Percentiles rank a stretch among this genome's conserved stretches.
phyloP scores from a whole-genome alignment of 2,113 vertebrate genomes.

The Cryptomyrus ogoouensis region DNA sequence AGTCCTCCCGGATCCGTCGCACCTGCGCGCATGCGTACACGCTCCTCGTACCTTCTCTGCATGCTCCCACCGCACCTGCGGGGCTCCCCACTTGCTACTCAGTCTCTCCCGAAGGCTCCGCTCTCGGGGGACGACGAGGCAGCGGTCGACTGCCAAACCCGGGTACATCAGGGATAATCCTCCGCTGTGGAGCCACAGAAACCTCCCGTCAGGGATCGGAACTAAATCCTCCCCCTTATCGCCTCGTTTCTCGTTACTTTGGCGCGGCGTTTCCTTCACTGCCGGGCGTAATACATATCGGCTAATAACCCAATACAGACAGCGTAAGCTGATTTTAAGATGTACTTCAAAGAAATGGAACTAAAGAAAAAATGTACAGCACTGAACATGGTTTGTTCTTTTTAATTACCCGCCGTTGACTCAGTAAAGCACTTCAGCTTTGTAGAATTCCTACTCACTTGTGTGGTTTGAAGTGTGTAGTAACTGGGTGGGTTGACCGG shows the following conservation, averaged over 20 bases:
- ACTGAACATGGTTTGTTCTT: not conserved
- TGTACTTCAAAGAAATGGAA: not conserved
- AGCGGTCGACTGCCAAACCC: slow-evolving; percentile 42
- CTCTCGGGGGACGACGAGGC: slow-evolving; percentile 39
- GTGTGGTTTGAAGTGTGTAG: not conserved
- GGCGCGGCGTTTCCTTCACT: not conserved
- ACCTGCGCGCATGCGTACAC: slow-evolving; percentile 41
- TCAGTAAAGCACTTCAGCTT: not conserved
- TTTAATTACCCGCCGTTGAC: slow-evolving; percentile 10
- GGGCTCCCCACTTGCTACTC: slow-evolving; percentile 49
- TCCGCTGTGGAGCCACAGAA: slow-evolving; percentile 42
- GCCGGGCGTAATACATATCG: not conserved
- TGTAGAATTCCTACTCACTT: not conserved
- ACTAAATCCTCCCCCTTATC: not conserved
- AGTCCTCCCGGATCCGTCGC: not conserved
- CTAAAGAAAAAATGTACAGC: not conserved
- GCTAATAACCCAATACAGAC: not conserved
- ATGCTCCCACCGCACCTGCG: slow-evolving; percentile 39
- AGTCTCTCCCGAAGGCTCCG: slow-evolving; percentile 48
- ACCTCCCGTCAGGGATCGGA: not conserved
- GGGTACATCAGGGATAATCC: slow-evolving; percentile 51
- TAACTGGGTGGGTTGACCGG: not conserved
- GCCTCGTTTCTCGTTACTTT: not conserved
- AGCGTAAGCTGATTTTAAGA: not conserved
- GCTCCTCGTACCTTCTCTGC: slow-evolving; percentile 47